Evolutionary conservation across 2,113 vertebrate genomes (phyloP), one percentile per base, ranked within the genome.

Genomic region (Brachionichthys hirsutus): DNA sequence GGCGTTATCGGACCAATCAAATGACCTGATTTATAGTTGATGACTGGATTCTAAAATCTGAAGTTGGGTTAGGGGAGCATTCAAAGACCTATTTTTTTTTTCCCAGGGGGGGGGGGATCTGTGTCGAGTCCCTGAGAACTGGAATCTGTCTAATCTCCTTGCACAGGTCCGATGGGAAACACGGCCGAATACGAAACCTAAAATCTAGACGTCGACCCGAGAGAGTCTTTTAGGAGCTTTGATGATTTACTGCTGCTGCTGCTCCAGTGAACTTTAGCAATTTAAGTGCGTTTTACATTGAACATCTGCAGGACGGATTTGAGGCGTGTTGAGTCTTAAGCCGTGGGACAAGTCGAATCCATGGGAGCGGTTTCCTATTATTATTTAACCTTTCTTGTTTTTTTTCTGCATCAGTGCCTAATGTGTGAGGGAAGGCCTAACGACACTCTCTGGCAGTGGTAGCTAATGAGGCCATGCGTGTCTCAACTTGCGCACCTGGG

Each of bases 401-500:
- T 73, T 66, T 50, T 47, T 24, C 70, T 52, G 49, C 45, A 15
- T 47, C 48, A 51, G 52, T 35, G 34, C 49, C 7, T 38, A 46
- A 42, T 62, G 63, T 52, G 64, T 62, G 71, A 16, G 52, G 58
- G 73, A 38, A 58, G 34, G 36, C 61, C 75, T 54, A 82, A 84
- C 81, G 85, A 85, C 74, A 84, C 73, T 81, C 75, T 77, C 58
- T 15, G 20, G 73, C 78, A 81, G 82, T 61, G 54, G 70, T 15
- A 66, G 52, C 75, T 88, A 89, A 88, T 85, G 84, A 87, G 79
- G 64, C 30, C 0, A 34, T 66, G 70, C 85, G 56, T 75, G 88
- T 87, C 83, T 81, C 67, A 77, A 88, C 87, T 79, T 81, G 87
- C 77, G 86, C 81, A 80, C 75, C 71, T 70, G 73, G 66, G 65